These are phyloP conservation scores for Gymnocephalus cernua DNA, from an alignment of 2,113 vertebrate species.

Conservation along the genomic window DNA sequence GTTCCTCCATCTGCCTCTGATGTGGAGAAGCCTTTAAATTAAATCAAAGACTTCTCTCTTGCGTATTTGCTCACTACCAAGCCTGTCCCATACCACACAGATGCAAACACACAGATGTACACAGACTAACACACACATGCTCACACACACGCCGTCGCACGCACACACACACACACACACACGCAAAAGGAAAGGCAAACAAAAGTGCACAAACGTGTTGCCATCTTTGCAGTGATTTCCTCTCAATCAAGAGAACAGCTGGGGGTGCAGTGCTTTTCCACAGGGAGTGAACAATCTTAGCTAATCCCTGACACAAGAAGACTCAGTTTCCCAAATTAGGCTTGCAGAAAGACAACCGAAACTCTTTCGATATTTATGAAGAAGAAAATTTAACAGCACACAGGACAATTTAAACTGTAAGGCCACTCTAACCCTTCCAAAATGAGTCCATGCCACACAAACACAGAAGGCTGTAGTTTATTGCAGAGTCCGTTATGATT, in stretches of 20 bases:
- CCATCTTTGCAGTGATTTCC: slow-evolving; percentile 36
- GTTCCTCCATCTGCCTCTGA: slow-evolving; percentile 29
- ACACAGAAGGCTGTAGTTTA: slow-evolving; percentile 9
- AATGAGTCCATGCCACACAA: neutral
- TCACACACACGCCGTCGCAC: neutral
- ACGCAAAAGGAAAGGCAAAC: neutral
- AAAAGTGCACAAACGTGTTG: neutral
- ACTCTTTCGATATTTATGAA: neutral
- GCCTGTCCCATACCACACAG: slow-evolving; percentile 11
- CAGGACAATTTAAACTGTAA: neutral
- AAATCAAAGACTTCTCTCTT: slow-evolving; percentile 44
- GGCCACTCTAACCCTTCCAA: neutral
- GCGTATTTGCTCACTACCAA: slow-evolving; percentile 1
- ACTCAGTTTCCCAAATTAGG: neutral
- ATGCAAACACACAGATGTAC: neutral
- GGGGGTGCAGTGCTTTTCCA: neutral
- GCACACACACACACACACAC: neutral
- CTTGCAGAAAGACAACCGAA: neutral
- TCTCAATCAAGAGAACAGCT: slow-evolving; percentile 48
- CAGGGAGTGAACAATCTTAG: neutral
- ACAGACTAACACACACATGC: neutral
- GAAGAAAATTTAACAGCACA: neutral
- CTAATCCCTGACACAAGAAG: too few species aligned
- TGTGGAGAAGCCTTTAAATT: slow-evolving; percentile 48
- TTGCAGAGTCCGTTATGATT: slow-evolving; percentile 46